Evolutionary conservation across 2,888 invertebrate species (phyloP), one percentile per base, ranked within the genome.

Genomic region (Meiosimyza platycephala): DNA sequence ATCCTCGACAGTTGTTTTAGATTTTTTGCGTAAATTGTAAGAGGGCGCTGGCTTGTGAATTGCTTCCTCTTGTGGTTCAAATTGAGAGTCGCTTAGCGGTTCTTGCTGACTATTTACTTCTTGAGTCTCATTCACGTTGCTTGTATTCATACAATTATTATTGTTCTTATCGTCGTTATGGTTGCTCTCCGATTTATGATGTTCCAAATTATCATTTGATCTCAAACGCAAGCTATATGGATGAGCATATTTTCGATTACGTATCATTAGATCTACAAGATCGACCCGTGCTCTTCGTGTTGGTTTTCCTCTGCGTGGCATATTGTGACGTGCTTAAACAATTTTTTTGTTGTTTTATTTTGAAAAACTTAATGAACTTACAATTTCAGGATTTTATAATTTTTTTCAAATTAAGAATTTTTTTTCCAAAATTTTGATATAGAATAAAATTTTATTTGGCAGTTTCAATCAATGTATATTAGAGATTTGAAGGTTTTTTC

Each of bases 261-360:
- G 57, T 22, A 65, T 22, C 6, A 71, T 63, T n/a, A 72, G 52
- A 6, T 70, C 51, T 6, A 54, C 73, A 5, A 75, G 70, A 48
- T 74, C 57, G 16, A 73, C 50, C 16, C 13, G 54, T 5, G n/a
- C 12, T 48, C 22, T 69, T n/a, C 48, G 66, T 13, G 16, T 15
- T 48, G 54, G 28, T 40, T 9, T 40, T 33, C 70, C 67, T 54
- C 33, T 66, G 33, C 74, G 72, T 51, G 74, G 75, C 75, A 75
- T 75, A 5, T 55, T 54, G 54, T 15, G 12, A 47, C 15, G 50
- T 40, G 40, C 40, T 40, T 40, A 40, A 40, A 40, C 40, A 40
- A 40, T 40, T 40, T 40, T 40, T 40, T 40, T 40, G 40, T 40
- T 40, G 40, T 40, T 40, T 40, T 40, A 40, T 40, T 40, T 40